Evolutionary conservation across 1,140 invertebrate genomes (phyloP).

Genomic region (Bombus superbus): DNA sequence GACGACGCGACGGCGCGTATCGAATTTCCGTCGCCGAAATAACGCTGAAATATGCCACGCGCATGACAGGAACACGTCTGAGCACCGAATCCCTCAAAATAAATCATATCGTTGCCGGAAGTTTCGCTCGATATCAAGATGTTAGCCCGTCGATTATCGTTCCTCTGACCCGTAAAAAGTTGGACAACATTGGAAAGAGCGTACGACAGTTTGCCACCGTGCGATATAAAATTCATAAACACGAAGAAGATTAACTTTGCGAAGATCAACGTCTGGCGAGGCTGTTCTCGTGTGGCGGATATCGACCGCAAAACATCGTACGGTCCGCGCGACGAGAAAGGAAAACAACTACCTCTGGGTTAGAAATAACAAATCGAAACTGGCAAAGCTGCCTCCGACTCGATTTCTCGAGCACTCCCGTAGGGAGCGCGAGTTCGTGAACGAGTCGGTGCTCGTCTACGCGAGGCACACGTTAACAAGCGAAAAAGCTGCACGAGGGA

Average conservation of each 20-base stretch:
- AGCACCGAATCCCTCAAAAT: slow-evolving; percentile 53
- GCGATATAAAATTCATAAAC: neutral
- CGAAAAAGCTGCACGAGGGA: neutral
- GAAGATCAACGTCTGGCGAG: neutral
- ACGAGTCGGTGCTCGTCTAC: slow-evolving; percentile 1
- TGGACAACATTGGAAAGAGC: neutral
- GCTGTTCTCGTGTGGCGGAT: neutral
- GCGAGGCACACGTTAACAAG: slow-evolving; percentile 44
- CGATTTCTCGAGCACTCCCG: slow-evolving; percentile 9
- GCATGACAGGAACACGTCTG: slow-evolving; percentile 60
- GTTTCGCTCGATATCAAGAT: neutral
- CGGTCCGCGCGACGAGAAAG: neutral
- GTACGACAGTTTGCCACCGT: too few relatives aligned
- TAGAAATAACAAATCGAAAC: slow-evolving; percentile 33
- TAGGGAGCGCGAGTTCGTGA: neutral
- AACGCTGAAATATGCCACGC: slow-evolving; percentile 67
- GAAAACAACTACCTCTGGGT: slow-evolving; percentile 2
- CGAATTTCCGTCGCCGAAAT: slow-evolving; percentile 67
- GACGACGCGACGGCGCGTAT: slow-evolving; percentile 63
- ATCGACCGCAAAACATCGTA: neutral
- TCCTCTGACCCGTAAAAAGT: neutral
- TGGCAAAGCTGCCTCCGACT: slow-evolving; percentile 24
- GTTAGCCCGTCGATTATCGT: slow-evolving; percentile 5
- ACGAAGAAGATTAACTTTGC: neutral
- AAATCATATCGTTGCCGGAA: slow-evolving; percentile 38